Evolutionary conservation across 2,888 invertebrate species (phyloP).

Genomic region (Sepiola atlantica): DNA sequence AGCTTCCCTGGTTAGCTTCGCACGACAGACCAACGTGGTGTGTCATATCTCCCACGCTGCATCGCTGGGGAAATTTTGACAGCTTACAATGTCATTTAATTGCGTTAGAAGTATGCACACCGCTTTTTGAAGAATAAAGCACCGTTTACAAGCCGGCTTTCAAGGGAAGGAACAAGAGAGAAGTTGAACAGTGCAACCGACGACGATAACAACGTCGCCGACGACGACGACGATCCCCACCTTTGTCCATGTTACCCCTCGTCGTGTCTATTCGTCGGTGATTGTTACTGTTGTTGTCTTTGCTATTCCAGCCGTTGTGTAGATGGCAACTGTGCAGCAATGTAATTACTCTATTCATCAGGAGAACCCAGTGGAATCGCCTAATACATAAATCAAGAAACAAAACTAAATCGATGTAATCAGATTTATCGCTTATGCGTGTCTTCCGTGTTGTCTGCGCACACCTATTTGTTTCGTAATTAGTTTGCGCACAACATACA

Average conservation of each 20-base stretch:
- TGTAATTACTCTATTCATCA: constrained; percentile 32
- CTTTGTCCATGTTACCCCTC: not conserved
- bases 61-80: not conserved
- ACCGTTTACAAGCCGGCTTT: not conserved
- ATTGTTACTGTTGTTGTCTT: not conserved
- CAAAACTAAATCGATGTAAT: not conserved
- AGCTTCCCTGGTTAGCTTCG: not conserved
- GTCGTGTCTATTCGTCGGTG: not conserved
- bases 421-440: not conserved
- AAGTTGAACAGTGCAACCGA: not conserved
- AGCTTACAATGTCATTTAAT: constrained; percentile 19
- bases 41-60: not conserved
- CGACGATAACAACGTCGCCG: too few relatives aligned
- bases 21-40: not conserved
- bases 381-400: not conserved
- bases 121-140: not conserved
- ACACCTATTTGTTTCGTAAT: not conserved
- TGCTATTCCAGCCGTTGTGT: not conserved
- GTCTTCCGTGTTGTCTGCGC: not conserved
- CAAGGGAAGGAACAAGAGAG: not conserved
- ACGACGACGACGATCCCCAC: too few relatives aligned
- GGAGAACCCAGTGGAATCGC: not conserved
- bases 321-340: not conserved
- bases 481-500: not conserved
- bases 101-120: not conserved